Percentiles rank a stretch among this genome's conserved stretches.
Evolutionary conservation across 2,113 vertebrate species (phyloP).

Genomic region (Toxotes jaculatrix): DNA sequence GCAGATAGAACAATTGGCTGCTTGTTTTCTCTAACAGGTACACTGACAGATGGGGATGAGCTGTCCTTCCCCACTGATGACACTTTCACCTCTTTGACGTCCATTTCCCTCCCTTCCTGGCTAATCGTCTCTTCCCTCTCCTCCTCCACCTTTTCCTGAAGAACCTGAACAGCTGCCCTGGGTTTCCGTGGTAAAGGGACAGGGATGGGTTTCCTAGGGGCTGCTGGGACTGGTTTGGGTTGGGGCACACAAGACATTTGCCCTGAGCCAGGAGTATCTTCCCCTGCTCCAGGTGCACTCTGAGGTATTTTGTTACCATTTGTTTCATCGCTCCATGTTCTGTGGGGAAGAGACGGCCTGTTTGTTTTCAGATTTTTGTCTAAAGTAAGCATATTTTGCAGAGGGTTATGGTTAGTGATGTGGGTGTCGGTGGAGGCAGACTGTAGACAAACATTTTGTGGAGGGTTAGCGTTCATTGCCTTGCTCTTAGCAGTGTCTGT

Average conservation of each 20-base stretch:
- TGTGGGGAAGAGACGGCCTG: constrained; percentile 22
- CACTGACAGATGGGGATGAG: constrained; percentile 66
- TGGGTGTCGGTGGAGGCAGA: background rate
- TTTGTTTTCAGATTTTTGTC: constrained; percentile 35
- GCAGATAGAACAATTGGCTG: constrained; percentile 31
- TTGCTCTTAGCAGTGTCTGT: background rate
- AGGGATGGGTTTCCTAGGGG: constrained; percentile 84
- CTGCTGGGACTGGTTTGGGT: constrained; percentile 64
- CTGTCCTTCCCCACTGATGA: constrained; percentile 62
- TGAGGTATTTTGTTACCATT: constrained; percentile 29
- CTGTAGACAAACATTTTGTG: background rate
- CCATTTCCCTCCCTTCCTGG: constrained; percentile 73
- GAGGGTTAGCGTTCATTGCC: background rate
- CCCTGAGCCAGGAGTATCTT: constrained; percentile 30
- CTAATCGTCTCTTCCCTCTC: constrained; percentile 81
- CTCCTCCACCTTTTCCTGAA: constrained; percentile 88
- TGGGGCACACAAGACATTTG: constrained; percentile 80
- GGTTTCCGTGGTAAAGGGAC: constrained; percentile 88
- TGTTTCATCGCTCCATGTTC: constrained; percentile 40
- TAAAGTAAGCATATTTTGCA: constrained; percentile 2
- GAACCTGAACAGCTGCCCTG: constrained; percentile 73
- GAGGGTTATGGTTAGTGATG: constrained; percentile 23
- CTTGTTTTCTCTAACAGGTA: constrained; percentile 38
- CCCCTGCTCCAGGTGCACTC: constrained; percentile 26
- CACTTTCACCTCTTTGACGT: constrained; percentile 59